Conservation (phyloP, 2,113 vertebrate species). For the Hystrix brachyura region DNA sequence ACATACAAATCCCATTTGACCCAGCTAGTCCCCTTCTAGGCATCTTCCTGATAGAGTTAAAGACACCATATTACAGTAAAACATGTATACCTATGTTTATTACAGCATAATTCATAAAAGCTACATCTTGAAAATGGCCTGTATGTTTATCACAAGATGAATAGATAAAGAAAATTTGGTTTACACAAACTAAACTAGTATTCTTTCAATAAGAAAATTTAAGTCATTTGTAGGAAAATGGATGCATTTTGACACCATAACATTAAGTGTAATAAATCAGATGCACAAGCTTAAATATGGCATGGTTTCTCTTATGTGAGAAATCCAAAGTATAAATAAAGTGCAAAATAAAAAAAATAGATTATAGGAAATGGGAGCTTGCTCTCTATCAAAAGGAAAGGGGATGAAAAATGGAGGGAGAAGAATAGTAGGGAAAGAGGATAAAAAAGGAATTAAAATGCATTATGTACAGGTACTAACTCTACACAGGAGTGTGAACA, state of each 20-base stretch:
- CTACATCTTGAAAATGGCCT: neutral
- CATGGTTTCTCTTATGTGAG: neutral
- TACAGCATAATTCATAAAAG: neutral
- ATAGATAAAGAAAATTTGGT: neutral
- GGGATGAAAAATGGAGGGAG: neutral
- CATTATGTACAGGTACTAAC: neutral
- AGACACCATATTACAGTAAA: neutral
- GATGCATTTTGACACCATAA: neutral
- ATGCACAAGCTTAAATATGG: neutral
- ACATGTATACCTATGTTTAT: neutral
- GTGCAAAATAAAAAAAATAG: neutral
- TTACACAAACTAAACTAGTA: neutral
- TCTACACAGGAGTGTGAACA: neutral
- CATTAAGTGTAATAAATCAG: neutral
- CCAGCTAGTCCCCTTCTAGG: neutral
- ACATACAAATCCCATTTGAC: neutral
- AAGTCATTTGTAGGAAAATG: neutral
- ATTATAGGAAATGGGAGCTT: neutral
- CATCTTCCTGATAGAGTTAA: neutral
- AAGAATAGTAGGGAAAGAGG: neutral
- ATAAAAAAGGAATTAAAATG: neutral
- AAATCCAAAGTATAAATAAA: neutral
- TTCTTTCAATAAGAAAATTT: neutral
- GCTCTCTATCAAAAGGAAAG: neutral
- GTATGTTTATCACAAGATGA: neutral